Base-by-base conservation (phyloP, 1,140 invertebrate genomes). In the Zaprionus inermis region DNA sequence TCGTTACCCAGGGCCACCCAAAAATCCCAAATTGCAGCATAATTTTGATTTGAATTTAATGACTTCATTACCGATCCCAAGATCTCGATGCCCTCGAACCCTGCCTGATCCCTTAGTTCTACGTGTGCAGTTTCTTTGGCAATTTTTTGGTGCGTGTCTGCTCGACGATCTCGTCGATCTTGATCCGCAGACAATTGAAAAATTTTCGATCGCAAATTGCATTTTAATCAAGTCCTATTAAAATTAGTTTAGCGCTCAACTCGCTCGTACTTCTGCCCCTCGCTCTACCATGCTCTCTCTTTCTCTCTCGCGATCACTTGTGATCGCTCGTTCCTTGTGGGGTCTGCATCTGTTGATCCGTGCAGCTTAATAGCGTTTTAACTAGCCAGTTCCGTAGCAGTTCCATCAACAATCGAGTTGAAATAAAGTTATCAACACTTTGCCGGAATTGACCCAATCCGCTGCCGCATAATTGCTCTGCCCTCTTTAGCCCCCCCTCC, bases 211-310 rank as follows among this genome's bases (percentile, higher is more conserved):
- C 60, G 65, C 57, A 88, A 88, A 88, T 88, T 89, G 80, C 79
- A 83, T 88, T 88, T 88, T 88, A 88, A 88, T 89, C 84, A 88
- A 81, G 84, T 83, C 83, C 88, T 83, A 88, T 88, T 88, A 88
- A 88, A 88, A 88, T 88, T 77, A 74, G 84, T 88, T 88, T 88
- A 86, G 70, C 79, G 79, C 77, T 14, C 20, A 32, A 18, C 11
- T 32, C 30, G 30, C 30, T 28, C 28, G 6, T 28, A n/a, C 36
- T 38, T 0, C 34, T 36, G 0, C 12, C 5, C 5, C 34, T 36
- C 34, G 5, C 34, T 12, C 34, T 12, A 10, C 6, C 36, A 5
- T 2, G 1, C 4, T n/a, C 36, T 7, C 36, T 38, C 36, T 38
- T 5, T 38, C 36, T 2, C 36, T n/a, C 24, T 18, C 34, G 22